These are phyloP conservation scores for Pituophis catenifer DNA, from an alignment of 2,113 vertebrate genomes.

Conservation along the genomic window DNA sequence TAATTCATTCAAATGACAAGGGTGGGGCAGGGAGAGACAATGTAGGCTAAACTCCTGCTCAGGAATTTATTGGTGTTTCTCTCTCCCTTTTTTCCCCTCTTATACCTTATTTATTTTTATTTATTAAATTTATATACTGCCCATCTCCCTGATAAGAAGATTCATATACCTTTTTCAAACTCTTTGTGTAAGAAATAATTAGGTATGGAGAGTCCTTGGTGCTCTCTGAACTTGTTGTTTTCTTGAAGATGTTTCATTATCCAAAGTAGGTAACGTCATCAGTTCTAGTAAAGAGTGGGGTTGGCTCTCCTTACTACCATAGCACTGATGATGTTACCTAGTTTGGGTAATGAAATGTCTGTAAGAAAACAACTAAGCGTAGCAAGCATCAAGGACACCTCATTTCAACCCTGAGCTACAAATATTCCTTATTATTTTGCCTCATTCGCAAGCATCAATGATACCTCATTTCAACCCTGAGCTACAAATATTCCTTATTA, in stretches of 20 bases:
- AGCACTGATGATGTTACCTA: neutral
- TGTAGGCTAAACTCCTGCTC: neutral
- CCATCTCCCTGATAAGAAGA: neutral
- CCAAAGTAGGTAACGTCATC: neutral
- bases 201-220: neutral
- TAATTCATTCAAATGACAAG: neutral
- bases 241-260: too few relatives aligned
- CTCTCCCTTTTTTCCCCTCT: constrained; percentile 19
- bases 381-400: neutral
- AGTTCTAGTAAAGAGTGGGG: neutral
- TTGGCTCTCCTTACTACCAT: neutral
- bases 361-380: neutral
- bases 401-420: too few relatives aligned
- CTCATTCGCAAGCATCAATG: neutral
- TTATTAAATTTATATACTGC: neutral
- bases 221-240: neutral
- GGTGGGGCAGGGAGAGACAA: neutral
- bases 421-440: too few relatives aligned
- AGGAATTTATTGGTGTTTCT: constrained; percentile 42
- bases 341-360: neutral
- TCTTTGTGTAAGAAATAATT: neutral
- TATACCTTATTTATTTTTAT: neutral
- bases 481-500: too few relatives aligned
- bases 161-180: neutral
- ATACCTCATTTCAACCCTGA: too few relatives aligned